Evolutionary conservation across 35 echinoderm and acorn worm species (phyloP).

Genomic region (Heliocidaris erythrogramma): DNA sequence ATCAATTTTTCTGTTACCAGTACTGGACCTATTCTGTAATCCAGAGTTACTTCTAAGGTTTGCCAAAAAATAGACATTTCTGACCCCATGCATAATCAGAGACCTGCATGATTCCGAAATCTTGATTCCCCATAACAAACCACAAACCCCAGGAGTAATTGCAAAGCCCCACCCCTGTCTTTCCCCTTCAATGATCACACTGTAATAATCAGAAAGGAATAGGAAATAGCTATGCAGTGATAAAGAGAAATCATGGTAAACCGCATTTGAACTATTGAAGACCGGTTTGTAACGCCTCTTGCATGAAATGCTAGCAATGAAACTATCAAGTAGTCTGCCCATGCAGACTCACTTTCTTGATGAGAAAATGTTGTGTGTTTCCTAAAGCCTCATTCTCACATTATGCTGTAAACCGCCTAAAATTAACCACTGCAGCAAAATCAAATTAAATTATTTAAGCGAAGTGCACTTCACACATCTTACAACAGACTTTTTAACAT

Average conservation of each 20-base stretch:
- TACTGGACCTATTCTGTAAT: no score
- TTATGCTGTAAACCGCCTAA: no score
- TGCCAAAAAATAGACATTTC: no score
- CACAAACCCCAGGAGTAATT: neutral
- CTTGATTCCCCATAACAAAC: neutral
- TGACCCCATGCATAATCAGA: neutral
- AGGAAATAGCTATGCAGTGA: neutral
- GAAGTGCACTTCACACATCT: no score
- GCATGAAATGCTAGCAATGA: neutral
- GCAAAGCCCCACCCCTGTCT: neutral
- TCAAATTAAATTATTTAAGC: no score
- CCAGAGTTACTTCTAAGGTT: no score
- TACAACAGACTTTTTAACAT: no score
- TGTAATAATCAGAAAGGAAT: neutral
- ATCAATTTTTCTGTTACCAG: no score
- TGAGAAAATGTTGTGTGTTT: no score
- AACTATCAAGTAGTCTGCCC: neutral
- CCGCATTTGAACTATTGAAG: neutral
- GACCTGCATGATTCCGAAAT: neutral
- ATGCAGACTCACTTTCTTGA: neutral
- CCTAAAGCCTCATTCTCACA: no score
- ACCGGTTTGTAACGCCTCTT: neutral
- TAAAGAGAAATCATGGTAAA: neutral
- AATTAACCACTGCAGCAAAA: no score
- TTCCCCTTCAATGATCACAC: neutral